Evolutionary conservation across 2,888 invertebrate genomes (phyloP), one percentile per base, ranked within the genome.

Genomic region (Shargacucullia verbasci): DNA sequence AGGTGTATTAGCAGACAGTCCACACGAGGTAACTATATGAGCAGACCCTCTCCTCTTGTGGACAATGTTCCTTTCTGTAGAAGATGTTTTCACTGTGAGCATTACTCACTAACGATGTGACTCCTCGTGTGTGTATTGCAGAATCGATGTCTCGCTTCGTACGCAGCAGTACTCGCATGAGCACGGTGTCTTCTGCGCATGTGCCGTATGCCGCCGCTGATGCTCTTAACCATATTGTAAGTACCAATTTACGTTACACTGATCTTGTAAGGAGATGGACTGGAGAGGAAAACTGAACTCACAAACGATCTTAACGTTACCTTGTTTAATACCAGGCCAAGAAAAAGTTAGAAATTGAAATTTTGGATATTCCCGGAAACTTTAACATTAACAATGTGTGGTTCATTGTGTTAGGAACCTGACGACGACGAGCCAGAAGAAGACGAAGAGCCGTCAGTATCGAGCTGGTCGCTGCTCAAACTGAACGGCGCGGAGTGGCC

Each of bases 401-500:
- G n/a, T n/a, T n/a, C n/a, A n/a, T n/a, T n/a, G n/a, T n/a, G n/a
- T n/a, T n/a, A 71, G 62, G 55, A 84, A 10, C 57, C 59, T 9
- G 38, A 39, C 1, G 74, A 67, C n/a, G 80, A 70, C 11, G 45
- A 54, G 6, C 27, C 49, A 0, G 76, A 73, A 14, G 68, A 78
- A 8, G 61, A 56, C 0, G 69, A 70, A 9, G 72, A 57, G n/a
- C 61, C 79, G 0, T 10, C 69, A 0, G 89, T 81, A 2, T 83
- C 87, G 1, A 80, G 70, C 13, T 77, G 83, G 82, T 87, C 88
- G 43, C 94, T 96, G 50, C 87, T 96, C 48, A 88, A 89, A 67
- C 81, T 96, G 72, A 96, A 96, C 84, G 83, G 86, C 37, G 94
- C 95, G 1, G 96, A 96, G 85, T 96, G 96, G 96, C 92, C 90